Percentiles rank a stretch among this genome's conserved stretches.
phyloP scores from a whole-genome alignment of 2,113 vertebrate species.

The Cranoglanis bouderius region DNA sequence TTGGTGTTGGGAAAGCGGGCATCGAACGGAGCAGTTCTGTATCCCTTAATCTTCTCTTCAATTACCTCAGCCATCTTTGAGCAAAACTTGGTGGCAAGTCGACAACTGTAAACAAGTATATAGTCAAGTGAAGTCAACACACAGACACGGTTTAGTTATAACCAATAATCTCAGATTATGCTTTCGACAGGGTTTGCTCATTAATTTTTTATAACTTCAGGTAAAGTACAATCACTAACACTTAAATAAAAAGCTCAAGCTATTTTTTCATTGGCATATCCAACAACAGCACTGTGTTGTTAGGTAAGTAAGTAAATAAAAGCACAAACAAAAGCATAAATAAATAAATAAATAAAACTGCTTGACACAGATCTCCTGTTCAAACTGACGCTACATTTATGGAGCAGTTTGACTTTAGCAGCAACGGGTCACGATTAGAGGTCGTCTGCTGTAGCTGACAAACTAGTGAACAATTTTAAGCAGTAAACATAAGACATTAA shows the following conservation, averaged over 20 bases:
- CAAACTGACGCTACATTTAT: neutral
- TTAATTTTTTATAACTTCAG: neutral
- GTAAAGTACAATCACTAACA: neutral
- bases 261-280: neutral
- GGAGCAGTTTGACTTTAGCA: neutral
- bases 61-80: constrained; percentile 69
- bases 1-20: constrained; percentile 82
- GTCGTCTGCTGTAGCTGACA: neutral
- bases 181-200: neutral
- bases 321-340: too few species aligned
- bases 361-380: neutral
- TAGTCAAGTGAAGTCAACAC: neutral
- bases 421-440: neutral
- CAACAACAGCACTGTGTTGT: neutral
- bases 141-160: neutral
- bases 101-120: constrained; percentile 1
- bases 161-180: neutral
- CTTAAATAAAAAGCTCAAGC: neutral
- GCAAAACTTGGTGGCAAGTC: neutral
- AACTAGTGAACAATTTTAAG: neutral
- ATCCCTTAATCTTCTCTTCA: constrained; percentile 73
- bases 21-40: constrained; percentile 81
- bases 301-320: too few species aligned
- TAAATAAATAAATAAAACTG: neutral
- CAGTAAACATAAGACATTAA: too few species aligned